Percentiles rank a stretch among this genome's conserved stretches.
phyloP scores from a whole-genome alignment of 2,113 vertebrate genomes.

The Pseudopipra pipra region DNA sequence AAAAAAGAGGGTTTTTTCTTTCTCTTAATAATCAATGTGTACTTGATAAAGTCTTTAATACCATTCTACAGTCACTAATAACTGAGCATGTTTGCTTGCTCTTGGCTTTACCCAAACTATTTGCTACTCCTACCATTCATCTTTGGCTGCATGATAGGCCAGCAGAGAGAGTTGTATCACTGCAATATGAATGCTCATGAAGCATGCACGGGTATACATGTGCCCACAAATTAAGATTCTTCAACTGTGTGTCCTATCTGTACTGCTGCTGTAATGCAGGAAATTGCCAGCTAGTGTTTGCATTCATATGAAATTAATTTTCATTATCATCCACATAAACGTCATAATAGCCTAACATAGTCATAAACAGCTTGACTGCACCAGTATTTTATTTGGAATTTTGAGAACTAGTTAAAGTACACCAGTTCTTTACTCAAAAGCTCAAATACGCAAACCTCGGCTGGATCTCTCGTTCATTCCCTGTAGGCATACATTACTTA shows the following conservation, averaged over 20 bases:
- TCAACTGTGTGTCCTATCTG: not conserved
- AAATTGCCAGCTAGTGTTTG: not conserved
- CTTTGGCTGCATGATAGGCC: not conserved
- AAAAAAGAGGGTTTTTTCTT: fast-evolving
- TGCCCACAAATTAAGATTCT: not conserved
- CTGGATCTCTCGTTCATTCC: conserved; percentile 11
- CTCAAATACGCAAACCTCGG: not conserved
- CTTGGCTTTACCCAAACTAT: not conserved
- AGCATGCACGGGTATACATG: not conserved
- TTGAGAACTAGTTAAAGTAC: not conserved
- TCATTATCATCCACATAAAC: not conserved
- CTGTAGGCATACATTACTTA: conserved; percentile 27
- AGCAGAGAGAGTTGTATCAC: not conserved
- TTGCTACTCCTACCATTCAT: not conserved
- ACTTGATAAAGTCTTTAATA: not conserved
- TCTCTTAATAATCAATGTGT: not conserved
- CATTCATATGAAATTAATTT: conserved; percentile 11
- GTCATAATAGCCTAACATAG: not conserved
- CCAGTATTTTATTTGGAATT: conserved; percentile 9
- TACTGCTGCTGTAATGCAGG: not conserved
- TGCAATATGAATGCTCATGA: not conserved
- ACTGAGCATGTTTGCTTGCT: not conserved
- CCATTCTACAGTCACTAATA: not conserved
- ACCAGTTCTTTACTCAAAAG: not conserved
- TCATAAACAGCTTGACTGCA: not conserved